Base-by-base conservation (phyloP, 2,888 invertebrate species). In the Eubasilissa splendida region DNA sequence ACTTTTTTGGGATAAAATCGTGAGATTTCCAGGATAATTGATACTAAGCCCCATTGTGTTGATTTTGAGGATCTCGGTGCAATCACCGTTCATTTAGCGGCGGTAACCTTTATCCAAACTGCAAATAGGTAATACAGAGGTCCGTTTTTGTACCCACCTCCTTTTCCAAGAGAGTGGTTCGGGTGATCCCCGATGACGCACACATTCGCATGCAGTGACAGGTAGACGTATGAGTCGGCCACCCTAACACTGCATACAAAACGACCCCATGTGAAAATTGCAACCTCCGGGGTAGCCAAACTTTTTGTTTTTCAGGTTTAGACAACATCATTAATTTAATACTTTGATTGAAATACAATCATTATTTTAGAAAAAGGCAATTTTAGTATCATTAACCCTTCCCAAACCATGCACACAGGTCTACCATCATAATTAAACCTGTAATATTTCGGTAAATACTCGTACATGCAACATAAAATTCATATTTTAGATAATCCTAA, bases 21-120 rank as follows among this genome's bases (percentile, higher is more conserved):
- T 63, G 63, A 63, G 63, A 63, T 63, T 63, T 42, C 33, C 33
- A 33, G 33, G 10, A 63, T 63, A 33, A 63, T 63, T 11, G 10
- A 63, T 33, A 63, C 63, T 33, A 63, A 63, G 31, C 11, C 12
- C 63, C 4, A 33, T 63, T 63, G 63, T 63, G 8, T 11, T 63
- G 4, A 12, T 33, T 42, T 63, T 63, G 63, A 12, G 63, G 63
- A 42, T 63, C 63, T 31, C 63, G 33, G 31, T 33, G 63, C 63
- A 63, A 63, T 4, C 63, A 33, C 63, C 63, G 31, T 42, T 63
- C 63, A 31, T 63, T 33, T 11, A 12, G 63, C 63, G 42, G 33
- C 12, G 42, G 33, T 31, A 63, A 63, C 63, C 63, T 63, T 63
- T 63, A 12, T 42, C 63, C 63, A 63, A 63, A 63, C 31, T 63